Base-by-base conservation (phyloP, 2,888 invertebrate genomes). In the Eulithis testata region DNA sequence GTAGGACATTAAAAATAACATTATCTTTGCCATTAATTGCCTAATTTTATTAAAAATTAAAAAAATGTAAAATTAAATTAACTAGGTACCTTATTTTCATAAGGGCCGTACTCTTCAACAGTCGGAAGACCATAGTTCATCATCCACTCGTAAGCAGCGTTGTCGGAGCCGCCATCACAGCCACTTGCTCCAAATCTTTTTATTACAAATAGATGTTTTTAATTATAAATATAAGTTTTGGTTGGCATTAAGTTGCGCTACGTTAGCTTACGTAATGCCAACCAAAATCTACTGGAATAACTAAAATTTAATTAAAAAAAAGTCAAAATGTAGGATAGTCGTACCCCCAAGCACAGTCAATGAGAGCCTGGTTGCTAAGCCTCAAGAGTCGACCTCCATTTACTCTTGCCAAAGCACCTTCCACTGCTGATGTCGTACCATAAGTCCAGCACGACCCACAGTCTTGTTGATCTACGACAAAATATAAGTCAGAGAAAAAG, bases 141-240 rank as follows among this genome's bases (percentile, higher is more conserved):
- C 88, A 98, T 97, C 96, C 97, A 99, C 68, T 96, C 94, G 80
- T 98, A 99, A 0, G 97, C 96, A 60, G 97, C 94, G 82, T 96
- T 97, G 83, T 98, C 98, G 88, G 96, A 96, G 7, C 98, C 98
- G 8, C 98, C 98, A 80, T 98, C 96, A 84, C 98, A 99, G 0
- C 98, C 98, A 80, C 95, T 95, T 77, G 96, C 96, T 44, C 97
- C 98, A 80, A 93, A 97, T 47, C 94, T 57, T 14, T 14, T 9
- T 8, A 31, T 31, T 31, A 3, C 31, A 31, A 31, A 31, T 3
- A 31, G 1, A 31, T 31, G 2, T 31, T 31, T 31, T 31, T 2
- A 5, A 3, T 31, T 31, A 31, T 4, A 31, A 31, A 31, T 21
- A 21, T 21, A 21, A 31, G 31, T 31, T 31, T 31, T 31, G 1